Base-by-base conservation (phyloP, 2,888 invertebrate species). In the Synanthedon andrenaeformis region DNA sequence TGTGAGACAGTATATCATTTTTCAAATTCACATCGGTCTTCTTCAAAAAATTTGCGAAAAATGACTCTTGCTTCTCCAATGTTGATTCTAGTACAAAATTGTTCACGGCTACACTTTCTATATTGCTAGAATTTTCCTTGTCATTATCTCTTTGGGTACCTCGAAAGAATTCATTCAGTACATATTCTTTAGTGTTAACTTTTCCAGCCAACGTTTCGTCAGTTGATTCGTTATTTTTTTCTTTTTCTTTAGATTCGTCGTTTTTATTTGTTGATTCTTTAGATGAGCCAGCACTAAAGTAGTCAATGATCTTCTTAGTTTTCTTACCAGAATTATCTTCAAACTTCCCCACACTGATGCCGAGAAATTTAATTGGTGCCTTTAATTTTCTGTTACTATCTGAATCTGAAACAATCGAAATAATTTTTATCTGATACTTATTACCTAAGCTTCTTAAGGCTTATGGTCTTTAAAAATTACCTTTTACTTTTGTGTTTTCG, bases 261-360 rank as follows among this genome's bases (percentile, higher is more conserved):
- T 41, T 42, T 6, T 14, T 28, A 42, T 35, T 48, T 6, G 51
- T 49, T 6, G 52, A 51, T 41, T 69, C 68, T 65, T 77, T 83
- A 53, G 79, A 78, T 51, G 76, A 51, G 35, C 76, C 76, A 57
- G 74, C 84, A 61, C 80, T 80, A 66, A 92, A 92, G 75, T 90
- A 91, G 55, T 89, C 85, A 49, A 89, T 79, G 51, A 92, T 88
- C 54, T 86, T 89, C 60, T 80, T 90, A 6, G 83, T 88, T 70
- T 89, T 90, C 57, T 89, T 89, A 54, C 89, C 84, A 52, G 79
- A 59, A 53, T 78, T 76, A 51, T 91, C 90, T 73, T 92, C 91
- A 76, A 96, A 96, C 72, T 95, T 94, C 0, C 93, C 91, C 12
- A 92, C 93, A 68, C 93, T 93, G n/a, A 96, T 87, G 0, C 94